Evolutionary conservation across 2,888 invertebrate genomes (phyloP), one percentile per base, ranked within the genome.

Genomic region (Catocala sponsa): DNA sequence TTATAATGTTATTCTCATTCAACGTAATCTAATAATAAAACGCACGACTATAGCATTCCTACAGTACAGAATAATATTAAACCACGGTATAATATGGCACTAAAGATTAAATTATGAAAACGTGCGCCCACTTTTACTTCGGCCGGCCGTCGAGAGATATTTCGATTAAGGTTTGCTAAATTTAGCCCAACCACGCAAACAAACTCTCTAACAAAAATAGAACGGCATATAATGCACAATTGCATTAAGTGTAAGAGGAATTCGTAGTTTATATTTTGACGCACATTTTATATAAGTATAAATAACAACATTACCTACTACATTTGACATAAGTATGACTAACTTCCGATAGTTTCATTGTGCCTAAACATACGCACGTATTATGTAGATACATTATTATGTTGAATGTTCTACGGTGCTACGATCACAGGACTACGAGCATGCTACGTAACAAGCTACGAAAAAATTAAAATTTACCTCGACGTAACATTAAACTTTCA

Each of bases 111-210:
- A 74, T 75, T 77, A 81, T 80, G 70, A 79, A 79, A 75, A 78
- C 76, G 78, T 76, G 77, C 72, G 71, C 72, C 75, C 80, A 75
- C 72, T 74, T 79, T 77, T 76, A 79, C 80, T 78, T 68, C 77
- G 65, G 77, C 72, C 79, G 81, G 76, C 80, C 78, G 84, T 77
- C 79, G 83, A 79, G 81, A 85, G 81, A 85, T 88, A 88, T 89
- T 89, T 86, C 86, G 87, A 88, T 89, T 88, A 89, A 87, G 82
- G 80, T 80, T 83, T 71, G 81, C 87, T 90, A 90, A 86, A 88
- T 83, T 84, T 90, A 89, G 83, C 78, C 65, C 80, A 73, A 86
- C 87, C 89, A 90, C 88, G 88, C 90, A 90, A 90, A 90, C 90
- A 90, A 88, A 89, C 90, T 87, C 80, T 70, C 68, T 63, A 70